Evolutionary conservation across 2,797 vertebrate genomes (phyloP).

Genomic region (Danio choprae): DNA sequence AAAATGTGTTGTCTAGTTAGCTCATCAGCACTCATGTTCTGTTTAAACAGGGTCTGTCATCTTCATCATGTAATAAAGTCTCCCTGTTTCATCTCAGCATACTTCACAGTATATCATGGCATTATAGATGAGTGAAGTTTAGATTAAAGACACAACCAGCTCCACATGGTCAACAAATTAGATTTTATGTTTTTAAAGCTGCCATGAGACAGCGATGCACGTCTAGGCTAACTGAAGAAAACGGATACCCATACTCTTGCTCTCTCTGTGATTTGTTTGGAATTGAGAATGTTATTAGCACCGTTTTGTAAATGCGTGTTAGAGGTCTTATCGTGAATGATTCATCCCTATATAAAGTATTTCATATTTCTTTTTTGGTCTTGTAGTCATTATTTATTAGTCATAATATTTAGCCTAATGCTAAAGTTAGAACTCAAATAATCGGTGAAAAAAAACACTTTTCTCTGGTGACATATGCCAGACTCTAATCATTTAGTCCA

Average conservation of each 20-base stretch:
- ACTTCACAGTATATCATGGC: slow-evolving; percentile 6
- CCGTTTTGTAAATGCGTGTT: neutral
- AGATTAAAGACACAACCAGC: slow-evolving; percentile 1
- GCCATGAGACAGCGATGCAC: slow-evolving; percentile 4
- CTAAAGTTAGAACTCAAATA: neutral
- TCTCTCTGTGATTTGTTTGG: slow-evolving; percentile 7
- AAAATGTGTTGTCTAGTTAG: neutral
- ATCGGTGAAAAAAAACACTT: neutral
- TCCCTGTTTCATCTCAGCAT: slow-evolving; percentile 33
- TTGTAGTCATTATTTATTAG: neutral
- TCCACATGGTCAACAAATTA: slow-evolving; percentile 2
- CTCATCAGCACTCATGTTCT: slow-evolving; percentile 6
- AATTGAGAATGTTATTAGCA: neutral
- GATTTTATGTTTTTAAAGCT: slow-evolving; percentile 11
- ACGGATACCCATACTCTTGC: neutral
- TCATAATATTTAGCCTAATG: no score
- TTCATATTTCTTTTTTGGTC: neutral
- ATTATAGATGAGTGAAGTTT: neutral
- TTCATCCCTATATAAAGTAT: neutral
- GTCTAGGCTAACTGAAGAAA: neutral
- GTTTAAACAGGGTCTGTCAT: slow-evolving; percentile 15
- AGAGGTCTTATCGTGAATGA: neutral
- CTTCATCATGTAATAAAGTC: slow-evolving; percentile 48
- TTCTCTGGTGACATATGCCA: neutral
- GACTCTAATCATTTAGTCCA: neutral